Conservation (phyloP, 2,797 vertebrate species). For the Pipistrellus pygmaeus region DNA sequence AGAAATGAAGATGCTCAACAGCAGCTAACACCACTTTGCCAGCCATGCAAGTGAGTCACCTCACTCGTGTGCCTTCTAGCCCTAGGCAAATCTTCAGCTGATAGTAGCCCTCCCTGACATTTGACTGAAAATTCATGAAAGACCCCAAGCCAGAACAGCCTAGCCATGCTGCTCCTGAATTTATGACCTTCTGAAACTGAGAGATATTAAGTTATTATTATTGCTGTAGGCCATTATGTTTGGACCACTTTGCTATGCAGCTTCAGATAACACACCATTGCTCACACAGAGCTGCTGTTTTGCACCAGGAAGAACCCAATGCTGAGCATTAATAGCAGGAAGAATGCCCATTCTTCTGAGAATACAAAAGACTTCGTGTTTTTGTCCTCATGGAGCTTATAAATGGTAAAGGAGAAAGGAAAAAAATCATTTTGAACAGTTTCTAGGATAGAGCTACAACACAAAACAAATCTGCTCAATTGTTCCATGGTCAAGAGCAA, state of each 20-base stretch:
- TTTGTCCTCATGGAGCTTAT: not conserved
- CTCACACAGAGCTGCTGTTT: not conserved
- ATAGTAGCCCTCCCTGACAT: not conserved
- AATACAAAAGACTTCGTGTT: not conserved
- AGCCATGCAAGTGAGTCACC: not conserved
- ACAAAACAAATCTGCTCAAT: not conserved
- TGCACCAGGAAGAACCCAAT: not conserved
- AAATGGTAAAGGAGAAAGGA: not conserved
- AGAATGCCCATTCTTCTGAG: not conserved
- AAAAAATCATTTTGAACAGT: slow-evolving; percentile 20
- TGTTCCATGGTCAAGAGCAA: slow-evolving; percentile 18
- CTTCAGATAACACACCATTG: not conserved
- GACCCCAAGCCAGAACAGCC: not conserved
- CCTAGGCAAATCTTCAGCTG: not conserved
- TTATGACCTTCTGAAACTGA: not conserved
- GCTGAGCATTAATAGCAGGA: not conserved
- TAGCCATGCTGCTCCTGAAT: slow-evolving; percentile 1
- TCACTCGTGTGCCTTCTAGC: not conserved
- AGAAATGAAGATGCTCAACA: not conserved
- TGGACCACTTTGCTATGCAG: not conserved
- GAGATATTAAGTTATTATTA: slow-evolving; percentile 13
- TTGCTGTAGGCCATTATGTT: not conserved
- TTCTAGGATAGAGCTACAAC: slow-evolving; percentile 4
- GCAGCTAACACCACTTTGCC: not conserved
- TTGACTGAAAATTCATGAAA: not conserved